Evolutionary conservation across 1,140 invertebrate species (phyloP), one percentile per base, ranked within the genome.

Genomic region (Heterodera schachtii): DNA sequence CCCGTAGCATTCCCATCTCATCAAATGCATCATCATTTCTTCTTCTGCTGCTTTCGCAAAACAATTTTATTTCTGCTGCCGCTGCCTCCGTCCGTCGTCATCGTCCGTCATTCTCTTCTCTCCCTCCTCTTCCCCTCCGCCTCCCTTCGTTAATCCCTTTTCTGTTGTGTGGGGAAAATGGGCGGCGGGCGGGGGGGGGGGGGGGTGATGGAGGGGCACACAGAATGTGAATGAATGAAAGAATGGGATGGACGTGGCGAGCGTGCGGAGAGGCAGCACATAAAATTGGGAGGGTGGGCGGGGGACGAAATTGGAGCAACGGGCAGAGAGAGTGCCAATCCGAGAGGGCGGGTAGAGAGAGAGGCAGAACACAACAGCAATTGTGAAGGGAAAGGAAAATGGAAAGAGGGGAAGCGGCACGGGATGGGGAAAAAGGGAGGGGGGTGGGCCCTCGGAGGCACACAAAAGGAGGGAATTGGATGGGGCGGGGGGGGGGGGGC

Each of bases 51-150:
- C 69, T 46, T 71, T 71, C 5, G 69, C 69, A 31, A 71, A 71
- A 71, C 69, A 71, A 71, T 71, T 71, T 71, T 71, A 71, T 71
- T 31, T 46, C 8, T 71, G 9, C 31, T 71, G 67, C 69, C 21
- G 8, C 69, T n/a, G 69, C 21, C 69, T 11, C 21, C 31, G n/a
- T 71, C 21, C 69, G 31, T 43, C 41, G n/a, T 70, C 8, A 9
- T 8, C 67, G 67, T 70, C n/a, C 8, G 8, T 52, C 49, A 8
- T 52, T 52, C 49, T 6, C 49, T 13, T 13, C 49, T 13, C 5
- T 13, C 49, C 49, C 49, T 13, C 49, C 5, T 13, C 49, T 13
- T 0, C 4, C 49, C 49, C 49, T 13, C 49, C 5, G 8, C 49
- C 49, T 52, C 49, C 49, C 49, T 52, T 60, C 57, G 57, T 60